Conservation (phyloP, 2,113 vertebrate species). For the Himantopus leucocephalus region DNA sequence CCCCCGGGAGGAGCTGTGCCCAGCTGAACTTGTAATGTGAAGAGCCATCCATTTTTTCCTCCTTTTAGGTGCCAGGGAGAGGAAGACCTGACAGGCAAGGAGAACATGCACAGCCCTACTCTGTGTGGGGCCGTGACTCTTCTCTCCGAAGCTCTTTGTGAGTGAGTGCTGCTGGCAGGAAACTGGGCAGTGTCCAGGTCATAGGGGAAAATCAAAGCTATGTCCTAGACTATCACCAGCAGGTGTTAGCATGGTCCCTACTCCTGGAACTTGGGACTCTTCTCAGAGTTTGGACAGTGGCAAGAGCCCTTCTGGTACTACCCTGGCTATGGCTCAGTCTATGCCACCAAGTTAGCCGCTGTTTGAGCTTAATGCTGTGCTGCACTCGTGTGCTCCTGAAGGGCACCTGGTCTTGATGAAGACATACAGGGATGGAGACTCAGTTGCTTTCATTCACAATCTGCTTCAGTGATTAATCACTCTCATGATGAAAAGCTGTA, state of each 20-base stretch:
- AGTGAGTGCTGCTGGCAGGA: neutral
- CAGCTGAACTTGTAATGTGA: neutral
- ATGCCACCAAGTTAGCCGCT: neutral
- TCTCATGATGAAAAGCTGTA: neutral
- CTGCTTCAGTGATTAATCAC: neutral
- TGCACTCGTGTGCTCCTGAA: neutral
- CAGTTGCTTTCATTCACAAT: neutral
- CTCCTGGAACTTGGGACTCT: neutral
- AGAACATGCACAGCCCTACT: neutral
- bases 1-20: neutral
- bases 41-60: neutral
- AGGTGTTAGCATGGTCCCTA: neutral
- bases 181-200: neutral
- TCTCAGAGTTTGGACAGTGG: neutral
- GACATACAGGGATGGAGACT: neutral
- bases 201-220: neutral
- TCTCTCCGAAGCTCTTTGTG: neutral
- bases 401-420: neutral
- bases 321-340: neutral
- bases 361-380: neutral
- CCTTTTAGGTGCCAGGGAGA: neutral
- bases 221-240: neutral
- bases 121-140: fast-evolving
- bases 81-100: neutral
- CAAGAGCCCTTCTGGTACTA: neutral